Evolutionary conservation across 2,113 vertebrate species (phyloP).

Genomic region (Coreoperca whiteheadi): DNA sequence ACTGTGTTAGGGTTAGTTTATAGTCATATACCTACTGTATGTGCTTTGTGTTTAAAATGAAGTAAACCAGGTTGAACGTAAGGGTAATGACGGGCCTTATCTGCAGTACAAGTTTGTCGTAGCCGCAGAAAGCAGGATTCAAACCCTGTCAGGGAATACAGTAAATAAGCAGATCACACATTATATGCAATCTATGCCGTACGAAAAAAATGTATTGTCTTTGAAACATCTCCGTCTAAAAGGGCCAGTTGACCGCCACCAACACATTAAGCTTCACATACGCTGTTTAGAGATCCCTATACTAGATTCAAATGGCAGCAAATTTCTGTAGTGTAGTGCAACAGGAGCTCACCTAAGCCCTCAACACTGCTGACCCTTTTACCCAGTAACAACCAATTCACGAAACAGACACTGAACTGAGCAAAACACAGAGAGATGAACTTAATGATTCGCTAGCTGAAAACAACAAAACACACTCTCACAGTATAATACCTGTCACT

Average conservation of each 20-base stretch:
- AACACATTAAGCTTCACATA: neutral
- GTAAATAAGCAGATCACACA: no score
- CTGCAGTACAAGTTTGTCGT: neutral
- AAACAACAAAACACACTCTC: neutral
- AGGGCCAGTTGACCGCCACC: no score
- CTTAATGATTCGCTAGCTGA: neutral
- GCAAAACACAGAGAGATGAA: neutral
- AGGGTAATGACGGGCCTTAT: neutral
- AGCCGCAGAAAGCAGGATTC: neutral
- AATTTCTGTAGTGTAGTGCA: neutral
- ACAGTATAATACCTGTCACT: neutral
- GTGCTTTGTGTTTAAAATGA: neutral
- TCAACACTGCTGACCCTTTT: neutral
- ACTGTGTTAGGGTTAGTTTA: constrained; percentile 24
- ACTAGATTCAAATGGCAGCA: neutral
- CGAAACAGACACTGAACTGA: neutral
- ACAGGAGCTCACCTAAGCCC: neutral
- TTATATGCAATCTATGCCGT: neutral
- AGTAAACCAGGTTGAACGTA: neutral
- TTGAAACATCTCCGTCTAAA: neutral
- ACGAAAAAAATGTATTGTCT: no score
- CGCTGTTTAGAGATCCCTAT: neutral
- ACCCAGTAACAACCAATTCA: neutral
- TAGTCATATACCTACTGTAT: neutral
- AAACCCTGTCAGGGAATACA: neutral